Evolutionary conservation across 1,140 invertebrate species (phyloP).

Genomic region (Magallana angulata): DNA sequence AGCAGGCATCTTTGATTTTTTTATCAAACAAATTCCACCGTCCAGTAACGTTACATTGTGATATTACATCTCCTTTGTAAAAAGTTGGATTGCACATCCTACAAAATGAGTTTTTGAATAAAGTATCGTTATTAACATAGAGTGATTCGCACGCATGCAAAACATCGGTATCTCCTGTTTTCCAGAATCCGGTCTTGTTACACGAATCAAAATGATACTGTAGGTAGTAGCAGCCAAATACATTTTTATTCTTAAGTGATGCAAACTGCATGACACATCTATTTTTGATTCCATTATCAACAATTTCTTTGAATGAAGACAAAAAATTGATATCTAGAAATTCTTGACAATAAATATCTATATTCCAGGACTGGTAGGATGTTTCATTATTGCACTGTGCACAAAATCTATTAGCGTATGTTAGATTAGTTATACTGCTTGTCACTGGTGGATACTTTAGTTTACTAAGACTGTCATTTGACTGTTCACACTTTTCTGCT

Average conservation of each 20-base stretch:
- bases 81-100: slow-evolving; percentile 40
- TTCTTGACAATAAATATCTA: slow-evolving; percentile 41
- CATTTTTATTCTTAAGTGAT: background rate
- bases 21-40: slow-evolving; percentile 19
- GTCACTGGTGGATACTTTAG: slow-evolving; percentile 40
- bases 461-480: background rate
- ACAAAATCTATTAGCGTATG: slow-evolving; percentile 44
- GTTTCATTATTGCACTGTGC: slow-evolving; percentile 48
- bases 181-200: slow-evolving; percentile 38
- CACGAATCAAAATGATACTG: background rate
- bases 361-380: background rate
- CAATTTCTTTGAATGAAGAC: slow-evolving; percentile 45
- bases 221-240: background rate
- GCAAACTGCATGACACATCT: slow-evolving; percentile 31
- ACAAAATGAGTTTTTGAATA: slow-evolving; percentile 48
- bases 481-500: background rate
- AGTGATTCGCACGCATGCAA: background rate
- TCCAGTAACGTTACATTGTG: slow-evolving; percentile 32
- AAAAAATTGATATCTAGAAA: slow-evolving; percentile 54
- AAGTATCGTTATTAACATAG: background rate
- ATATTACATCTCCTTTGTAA: background rate
- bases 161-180: background rate
- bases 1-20: slow-evolving; percentile 11
- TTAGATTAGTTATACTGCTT: background rate
- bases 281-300: background rate